These are phyloP conservation scores for Gorsachius magnificus DNA, from an alignment of 2,797 vertebrate genomes.

Conservation along the genomic window DNA sequence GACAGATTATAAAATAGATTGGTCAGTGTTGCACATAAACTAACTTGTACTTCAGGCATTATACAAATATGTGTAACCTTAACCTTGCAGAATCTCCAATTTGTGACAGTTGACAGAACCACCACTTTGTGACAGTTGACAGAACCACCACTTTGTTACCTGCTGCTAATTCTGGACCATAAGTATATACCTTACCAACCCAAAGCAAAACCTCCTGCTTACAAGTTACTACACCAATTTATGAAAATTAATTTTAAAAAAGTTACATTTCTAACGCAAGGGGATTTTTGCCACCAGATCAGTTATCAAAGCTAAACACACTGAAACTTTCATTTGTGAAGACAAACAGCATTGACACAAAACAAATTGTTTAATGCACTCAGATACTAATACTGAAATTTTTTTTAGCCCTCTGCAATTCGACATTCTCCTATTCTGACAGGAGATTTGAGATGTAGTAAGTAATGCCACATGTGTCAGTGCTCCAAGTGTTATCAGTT, in stretches of 20 bases:
- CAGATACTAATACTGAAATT: neutral
- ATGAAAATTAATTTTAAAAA: neutral
- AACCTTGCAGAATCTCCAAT: accelerated
- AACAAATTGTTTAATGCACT: neutral
- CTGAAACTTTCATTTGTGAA: accelerated
- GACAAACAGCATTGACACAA: neutral
- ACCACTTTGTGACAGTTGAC: neutral
- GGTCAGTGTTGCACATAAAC: neutral
- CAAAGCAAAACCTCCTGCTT: neutral
- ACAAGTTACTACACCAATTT: neutral
- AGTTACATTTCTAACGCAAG: neutral
- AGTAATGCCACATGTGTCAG: accelerated
- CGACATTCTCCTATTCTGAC: neutral
- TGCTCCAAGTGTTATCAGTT: neutral
- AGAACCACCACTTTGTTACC: neutral
- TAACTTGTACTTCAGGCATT: neutral
- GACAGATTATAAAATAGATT: neutral
- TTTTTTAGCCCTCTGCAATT: neutral
- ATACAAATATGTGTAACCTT: accelerated
- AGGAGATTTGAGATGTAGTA: neutral
- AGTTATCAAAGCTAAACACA: neutral
- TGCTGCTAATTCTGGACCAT: neutral
- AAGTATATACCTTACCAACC: neutral
- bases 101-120: neutral
- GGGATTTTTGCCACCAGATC: neutral